Evolutionary conservation across 2,797 vertebrate species (phyloP), one percentile per base, ranked within the genome.

Genomic region (Schizopygopsis malacanthus): DNA sequence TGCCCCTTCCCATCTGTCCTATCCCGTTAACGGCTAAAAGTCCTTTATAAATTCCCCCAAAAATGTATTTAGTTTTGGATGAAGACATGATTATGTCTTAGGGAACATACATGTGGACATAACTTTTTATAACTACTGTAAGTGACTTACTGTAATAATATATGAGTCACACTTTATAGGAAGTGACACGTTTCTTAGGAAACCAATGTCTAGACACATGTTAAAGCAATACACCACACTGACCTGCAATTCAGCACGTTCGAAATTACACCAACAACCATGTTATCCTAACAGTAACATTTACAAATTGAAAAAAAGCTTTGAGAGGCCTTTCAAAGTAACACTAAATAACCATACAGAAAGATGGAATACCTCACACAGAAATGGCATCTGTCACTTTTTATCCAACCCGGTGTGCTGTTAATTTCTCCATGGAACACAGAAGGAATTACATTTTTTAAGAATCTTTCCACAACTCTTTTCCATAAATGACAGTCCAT

Each of bases 131-230:
- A 41, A 54, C 47, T 56, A 28, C 82, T 84, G 73, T 84, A 77
- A 84, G 73, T 41, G 16, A 50, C 28, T 81, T 81, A 81, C 63
- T 69, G 45, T 70, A 81, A 70, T 20, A 70, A 28, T 28, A 79
- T 22, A 54, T 85, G 83, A 85, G 76, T 85, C 76, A 85, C 59
- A 33, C 50, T 70, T 20, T 47, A 79, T 41, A 72, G 77, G 83
- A 85, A 61, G 67, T 72, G 67, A 79, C 52, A 37, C 8, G 12
- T 79, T 71, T 79, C 25, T 56, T 22, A 33, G 45, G 65, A 71
- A 84, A 71, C 50, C 22, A 39, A 25, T 33, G 61, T 76, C 72
- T 84, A 87, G 82, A 87, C 69, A 87, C 56, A 85, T 72, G 16
- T 87, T 87, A 86, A 85, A 54, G 70, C 20, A 77, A 77, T 75